Conservation (phyloP, 2,113 vertebrate species). For the Parus major region DNA sequence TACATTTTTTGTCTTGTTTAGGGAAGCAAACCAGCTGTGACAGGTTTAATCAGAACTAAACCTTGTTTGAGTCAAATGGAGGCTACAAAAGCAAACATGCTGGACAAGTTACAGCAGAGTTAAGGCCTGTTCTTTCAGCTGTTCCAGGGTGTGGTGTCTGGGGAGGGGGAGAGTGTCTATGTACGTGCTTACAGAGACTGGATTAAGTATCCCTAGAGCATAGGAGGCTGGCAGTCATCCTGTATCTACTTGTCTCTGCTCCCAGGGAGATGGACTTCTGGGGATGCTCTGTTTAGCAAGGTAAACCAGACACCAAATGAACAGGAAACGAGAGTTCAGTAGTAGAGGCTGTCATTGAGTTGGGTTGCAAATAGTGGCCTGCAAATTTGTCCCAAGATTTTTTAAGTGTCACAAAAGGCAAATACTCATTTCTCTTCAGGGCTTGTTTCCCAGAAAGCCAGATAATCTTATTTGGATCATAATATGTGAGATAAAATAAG, state of each 20-base stretch:
- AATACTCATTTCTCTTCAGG: not conserved
- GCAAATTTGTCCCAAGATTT: conserved; percentile 2
- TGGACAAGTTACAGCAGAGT: conserved; percentile 20
- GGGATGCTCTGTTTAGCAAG: conserved; percentile 30
- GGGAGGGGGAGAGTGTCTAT: not conserved
- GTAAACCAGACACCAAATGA: not conserved
- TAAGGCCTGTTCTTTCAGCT: conserved; percentile 62
- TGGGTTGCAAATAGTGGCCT: conserved; percentile 23
- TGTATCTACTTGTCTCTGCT: not conserved
- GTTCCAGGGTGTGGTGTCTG: conserved; percentile 24
- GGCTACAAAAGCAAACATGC: conserved; percentile 43
- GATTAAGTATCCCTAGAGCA: not conserved
- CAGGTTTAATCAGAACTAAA: conserved; percentile 39
- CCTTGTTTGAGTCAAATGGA: not conserved
- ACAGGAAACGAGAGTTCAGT: not conserved
- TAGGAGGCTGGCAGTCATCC: conserved; percentile 26
- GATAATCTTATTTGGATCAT: conserved; percentile 7
- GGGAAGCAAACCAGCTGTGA: not conserved
- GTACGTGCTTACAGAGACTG: not conserved
- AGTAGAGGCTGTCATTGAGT: conserved; percentile 13
- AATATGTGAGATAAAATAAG: conserved; percentile 32
- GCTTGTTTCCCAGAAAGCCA: not conserved
- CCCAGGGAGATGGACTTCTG: not conserved
- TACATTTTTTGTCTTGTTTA: conserved; percentile 39
- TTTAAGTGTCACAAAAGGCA: conserved; percentile 37